Evolutionary conservation across 2,888 invertebrate species (phyloP).

Genomic region (Dryobota labecula): DNA sequence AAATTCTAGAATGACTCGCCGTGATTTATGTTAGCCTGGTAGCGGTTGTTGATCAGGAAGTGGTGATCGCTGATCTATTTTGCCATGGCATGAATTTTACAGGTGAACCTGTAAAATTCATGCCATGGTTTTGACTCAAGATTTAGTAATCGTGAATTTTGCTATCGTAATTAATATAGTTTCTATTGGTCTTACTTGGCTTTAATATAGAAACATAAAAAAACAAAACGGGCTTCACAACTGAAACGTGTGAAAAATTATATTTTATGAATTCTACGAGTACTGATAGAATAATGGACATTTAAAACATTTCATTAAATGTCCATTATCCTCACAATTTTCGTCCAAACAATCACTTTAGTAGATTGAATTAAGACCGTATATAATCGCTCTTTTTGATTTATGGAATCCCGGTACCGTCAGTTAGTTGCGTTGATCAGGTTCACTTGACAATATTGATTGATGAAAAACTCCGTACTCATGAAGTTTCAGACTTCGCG

Average conservation of each 20-base stretch:
- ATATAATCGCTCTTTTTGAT: slow-evolving; percentile 47
- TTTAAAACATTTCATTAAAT: too few species aligned
- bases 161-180: not conserved
- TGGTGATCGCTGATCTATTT: slow-evolving; percentile 16
- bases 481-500: slow-evolving; percentile 30
- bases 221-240: not conserved
- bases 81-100: not conserved
- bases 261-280: not conserved
- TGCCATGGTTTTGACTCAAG: not conserved
- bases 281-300: too few species aligned
- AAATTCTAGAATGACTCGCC: slow-evolving; percentile 56
- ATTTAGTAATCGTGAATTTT: not conserved
- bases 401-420: slow-evolving; percentile 49
- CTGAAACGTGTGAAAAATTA: not conserved
- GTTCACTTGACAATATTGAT: slow-evolving; percentile 58
- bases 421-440: slow-evolving; percentile 50
- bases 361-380: slow-evolving; percentile 46
- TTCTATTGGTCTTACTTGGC: not conserved
- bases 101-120: too few species aligned
- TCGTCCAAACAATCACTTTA: slow-evolving; percentile 29
- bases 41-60: slow-evolving; percentile 11
- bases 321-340: slow-evolving; percentile 1
- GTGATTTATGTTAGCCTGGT: slow-evolving; percentile 55
- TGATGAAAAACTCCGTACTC: slow-evolving; percentile 39
- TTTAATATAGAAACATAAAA: too few species aligned